phyloP scores from a whole-genome alignment of 2,113 vertebrate genomes.

The Gallinago undulata region DNA sequence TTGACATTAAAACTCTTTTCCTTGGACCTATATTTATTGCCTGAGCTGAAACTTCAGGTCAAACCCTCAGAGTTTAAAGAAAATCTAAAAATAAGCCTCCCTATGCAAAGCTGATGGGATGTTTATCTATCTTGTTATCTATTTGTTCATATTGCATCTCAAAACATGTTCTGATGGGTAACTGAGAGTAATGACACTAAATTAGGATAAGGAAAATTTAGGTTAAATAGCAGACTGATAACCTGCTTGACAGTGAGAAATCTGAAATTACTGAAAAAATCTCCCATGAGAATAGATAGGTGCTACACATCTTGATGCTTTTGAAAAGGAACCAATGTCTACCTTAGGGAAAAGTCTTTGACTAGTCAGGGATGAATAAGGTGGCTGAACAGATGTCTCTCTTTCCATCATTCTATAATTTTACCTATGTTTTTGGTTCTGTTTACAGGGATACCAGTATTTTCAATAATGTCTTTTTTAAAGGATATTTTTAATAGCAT shows the following conservation, averaged over 20 bases:
- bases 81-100: not conserved
- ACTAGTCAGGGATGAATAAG: not conserved
- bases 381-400: not conserved
- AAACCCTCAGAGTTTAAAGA: not conserved
- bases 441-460: not conserved
- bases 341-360: not conserved
- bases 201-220: not conserved
- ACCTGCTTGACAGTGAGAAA: not conserved
- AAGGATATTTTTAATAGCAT: not conserved
- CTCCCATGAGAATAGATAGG: not conserved
- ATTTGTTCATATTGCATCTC: conserved; percentile 8
- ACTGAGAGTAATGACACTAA: not conserved
- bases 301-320: not conserved
- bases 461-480: not conserved
- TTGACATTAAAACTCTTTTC: not conserved
- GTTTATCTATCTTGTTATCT: not conserved
- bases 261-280: not conserved
- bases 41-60: not conserved
- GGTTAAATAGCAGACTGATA: not conserved
- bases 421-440: not conserved
- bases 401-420: not conserved
- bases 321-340: not conserved
- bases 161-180: conserved; percentile 17
- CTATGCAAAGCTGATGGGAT: not conserved
- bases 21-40: not conserved